phyloP scores from a whole-genome alignment of 2,113 vertebrate species.

The Paradoxurus hermaphroditus region DNA sequence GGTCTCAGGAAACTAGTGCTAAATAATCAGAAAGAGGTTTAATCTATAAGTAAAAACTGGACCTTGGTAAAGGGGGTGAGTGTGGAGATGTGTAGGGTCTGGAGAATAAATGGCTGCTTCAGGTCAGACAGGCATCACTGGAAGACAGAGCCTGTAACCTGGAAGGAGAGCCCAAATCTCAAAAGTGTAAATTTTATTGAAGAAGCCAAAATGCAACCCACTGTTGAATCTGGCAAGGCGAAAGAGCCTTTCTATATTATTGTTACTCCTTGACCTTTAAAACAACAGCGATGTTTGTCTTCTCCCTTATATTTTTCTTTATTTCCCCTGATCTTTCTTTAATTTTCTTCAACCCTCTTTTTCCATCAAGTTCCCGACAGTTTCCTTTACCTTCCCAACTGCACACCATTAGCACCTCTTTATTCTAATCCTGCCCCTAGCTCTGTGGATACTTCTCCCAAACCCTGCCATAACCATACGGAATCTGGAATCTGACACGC shows the following conservation, averaged over 20 bases:
- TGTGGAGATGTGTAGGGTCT: not conserved
- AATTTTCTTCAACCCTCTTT: constrained; percentile 78
- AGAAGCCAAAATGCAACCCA: not conserved
- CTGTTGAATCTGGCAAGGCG: constrained; percentile 76
- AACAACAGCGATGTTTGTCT: constrained; percentile 63
- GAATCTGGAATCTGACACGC: constrained; percentile 74
- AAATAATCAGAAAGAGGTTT: not conserved
- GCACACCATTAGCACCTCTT: constrained; percentile 82
- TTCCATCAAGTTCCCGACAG: constrained; percentile 75
- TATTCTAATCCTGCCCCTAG: constrained; percentile 79
- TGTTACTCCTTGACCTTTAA: constrained; percentile 80
- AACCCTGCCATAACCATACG: constrained; percentile 71
- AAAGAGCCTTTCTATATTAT: constrained; percentile 77
- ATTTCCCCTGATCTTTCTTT: constrained; percentile 76
- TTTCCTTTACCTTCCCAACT: constrained; percentile 80
- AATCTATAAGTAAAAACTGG: not conserved
- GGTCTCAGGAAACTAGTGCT: not conserved
- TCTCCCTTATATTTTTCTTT: constrained; percentile 64
- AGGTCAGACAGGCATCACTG: not conserved
- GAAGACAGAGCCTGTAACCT: not conserved
- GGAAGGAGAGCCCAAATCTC: not conserved
- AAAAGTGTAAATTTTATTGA: not conserved
- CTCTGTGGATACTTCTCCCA: constrained; percentile 76
- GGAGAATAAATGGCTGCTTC: not conserved
- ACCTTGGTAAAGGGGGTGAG: not conserved